A percentile compares a stretch with the other conserved stretches of the same genome.
phyloP scores from a whole-genome alignment of 2,113 vertebrate species.

The Dipodomys ordii region DNA sequence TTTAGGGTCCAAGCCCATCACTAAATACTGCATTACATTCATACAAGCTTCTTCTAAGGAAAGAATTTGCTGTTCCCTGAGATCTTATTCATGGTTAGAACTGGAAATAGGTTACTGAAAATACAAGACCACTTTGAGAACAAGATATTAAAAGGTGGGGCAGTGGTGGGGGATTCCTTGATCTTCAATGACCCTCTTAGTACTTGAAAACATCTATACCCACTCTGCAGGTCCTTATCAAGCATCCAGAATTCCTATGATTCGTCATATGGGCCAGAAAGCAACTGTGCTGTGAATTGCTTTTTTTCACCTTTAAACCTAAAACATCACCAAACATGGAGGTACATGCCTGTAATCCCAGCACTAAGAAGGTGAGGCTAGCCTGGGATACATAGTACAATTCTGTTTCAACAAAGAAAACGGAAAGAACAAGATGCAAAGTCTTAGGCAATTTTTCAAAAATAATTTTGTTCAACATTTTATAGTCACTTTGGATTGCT shows the following conservation, averaged over 20 bases:
- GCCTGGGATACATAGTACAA: not conserved
- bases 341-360: not conserved
- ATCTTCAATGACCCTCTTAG: not conserved
- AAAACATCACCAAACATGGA: not conserved
- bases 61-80: constrained; percentile 47
- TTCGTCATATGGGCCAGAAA: constrained; percentile 38
- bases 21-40: not conserved
- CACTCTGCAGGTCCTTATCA: constrained; percentile 25
- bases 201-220: not conserved
- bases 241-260: not conserved
- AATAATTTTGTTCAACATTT: constrained; percentile 51
- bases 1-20: constrained; percentile 12
- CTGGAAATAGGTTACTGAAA: constrained; percentile 28
- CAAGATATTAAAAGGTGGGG: constrained; percentile 4
- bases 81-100: constrained; percentile 33
- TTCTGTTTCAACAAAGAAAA: not conserved
- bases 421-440: not conserved
- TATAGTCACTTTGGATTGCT: constrained; percentile 22
- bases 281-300: constrained; percentile 1
- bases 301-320: constrained; percentile 30
- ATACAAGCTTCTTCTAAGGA: constrained; percentile 4
- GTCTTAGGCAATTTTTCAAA: constrained; percentile 47
- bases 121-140: constrained; percentile 48
- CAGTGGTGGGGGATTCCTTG: not conserved
- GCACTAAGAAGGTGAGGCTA: not conserved